These are phyloP conservation scores for Chaetodon trifascialis DNA, from an alignment of 2,113 vertebrate species.

Conservation along the genomic window DNA sequence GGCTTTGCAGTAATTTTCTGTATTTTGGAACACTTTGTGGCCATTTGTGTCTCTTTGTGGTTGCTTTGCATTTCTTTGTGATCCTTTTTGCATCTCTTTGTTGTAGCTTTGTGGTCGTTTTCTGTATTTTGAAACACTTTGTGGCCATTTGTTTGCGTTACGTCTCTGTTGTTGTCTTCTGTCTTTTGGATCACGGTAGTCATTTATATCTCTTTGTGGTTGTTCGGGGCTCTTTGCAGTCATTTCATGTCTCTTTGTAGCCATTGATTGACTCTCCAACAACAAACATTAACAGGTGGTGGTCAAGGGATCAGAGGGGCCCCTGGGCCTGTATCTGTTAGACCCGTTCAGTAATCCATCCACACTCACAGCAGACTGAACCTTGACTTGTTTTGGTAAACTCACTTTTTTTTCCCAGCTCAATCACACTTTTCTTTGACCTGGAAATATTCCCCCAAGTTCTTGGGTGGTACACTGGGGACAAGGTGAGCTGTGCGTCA, in stretches of 20 bases:
- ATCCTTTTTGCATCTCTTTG: too few relatives aligned
- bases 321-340: not conserved
- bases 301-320: not conserved
- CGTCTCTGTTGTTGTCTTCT: too few relatives aligned
- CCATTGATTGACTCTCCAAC: too few relatives aligned
- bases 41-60: not conserved
- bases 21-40: not conserved
- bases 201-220: not conserved
- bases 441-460: not conserved
- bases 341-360: not conserved
- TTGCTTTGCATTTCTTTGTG: not conserved
- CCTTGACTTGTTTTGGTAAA: not conserved
- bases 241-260: not conserved
- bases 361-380: not conserved
- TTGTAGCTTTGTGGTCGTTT: too few relatives aligned
- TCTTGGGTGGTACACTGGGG: not conserved
- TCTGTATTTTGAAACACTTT: too few relatives aligned
- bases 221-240: not conserved
- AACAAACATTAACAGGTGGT: too few relatives aligned
- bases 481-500: constrained; percentile 2
- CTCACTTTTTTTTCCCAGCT: not conserved
- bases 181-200: too few relatives aligned
- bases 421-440: not conserved
- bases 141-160: too few relatives aligned
- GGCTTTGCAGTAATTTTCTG: too few relatives aligned